Percentiles rank a stretch among this genome's conserved stretches.
phyloP scores from a whole-genome alignment of 2,888 invertebrate species.

The Tipula helvola region DNA sequence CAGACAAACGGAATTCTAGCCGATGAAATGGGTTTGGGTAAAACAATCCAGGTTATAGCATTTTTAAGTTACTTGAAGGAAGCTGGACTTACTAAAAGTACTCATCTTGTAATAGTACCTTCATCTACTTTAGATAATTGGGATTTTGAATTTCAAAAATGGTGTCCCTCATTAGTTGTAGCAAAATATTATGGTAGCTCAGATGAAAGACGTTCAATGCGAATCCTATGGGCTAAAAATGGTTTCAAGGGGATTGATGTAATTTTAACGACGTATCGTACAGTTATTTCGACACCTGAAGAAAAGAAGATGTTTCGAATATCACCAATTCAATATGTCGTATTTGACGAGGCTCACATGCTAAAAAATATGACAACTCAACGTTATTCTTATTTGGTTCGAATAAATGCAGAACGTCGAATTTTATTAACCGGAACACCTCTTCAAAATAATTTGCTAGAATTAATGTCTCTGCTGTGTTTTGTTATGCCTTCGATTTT shows the following conservation, averaged over 20 bases:
- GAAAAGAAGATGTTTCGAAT: constrained; percentile 85
- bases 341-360: constrained; percentile 98
- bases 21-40: constrained; percentile 95
- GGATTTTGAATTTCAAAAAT: constrained; percentile 56
- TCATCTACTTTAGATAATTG: constrained; percentile 90
- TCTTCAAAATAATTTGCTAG: constrained; percentile 88
- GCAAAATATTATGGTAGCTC: constrained; percentile 80
- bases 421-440: constrained; percentile 91
- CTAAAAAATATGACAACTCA: constrained; percentile 93
- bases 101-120: constrained; percentile 91
- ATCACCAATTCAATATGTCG: constrained; percentile 77
- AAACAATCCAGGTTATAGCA: constrained; percentile 88
- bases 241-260: constrained; percentile 66
- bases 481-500: constrained; percentile 97
- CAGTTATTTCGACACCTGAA: constrained; percentile 61
- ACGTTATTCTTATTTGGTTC: constrained; percentile 76
- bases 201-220: constrained; percentile 67
- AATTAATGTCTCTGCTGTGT: constrained; percentile 87
- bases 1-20: constrained; percentile 89
- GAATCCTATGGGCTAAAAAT: constrained; percentile 61
- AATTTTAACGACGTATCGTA: constrained; percentile 71
- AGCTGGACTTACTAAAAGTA: constrained; percentile 54
- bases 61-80: constrained; percentile 84
- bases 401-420: constrained; percentile 76
- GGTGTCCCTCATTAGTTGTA: constrained; percentile 70